phyloP scores from a whole-genome alignment of 2,888 invertebrate species.

The Mayetiola destructor region DNA sequence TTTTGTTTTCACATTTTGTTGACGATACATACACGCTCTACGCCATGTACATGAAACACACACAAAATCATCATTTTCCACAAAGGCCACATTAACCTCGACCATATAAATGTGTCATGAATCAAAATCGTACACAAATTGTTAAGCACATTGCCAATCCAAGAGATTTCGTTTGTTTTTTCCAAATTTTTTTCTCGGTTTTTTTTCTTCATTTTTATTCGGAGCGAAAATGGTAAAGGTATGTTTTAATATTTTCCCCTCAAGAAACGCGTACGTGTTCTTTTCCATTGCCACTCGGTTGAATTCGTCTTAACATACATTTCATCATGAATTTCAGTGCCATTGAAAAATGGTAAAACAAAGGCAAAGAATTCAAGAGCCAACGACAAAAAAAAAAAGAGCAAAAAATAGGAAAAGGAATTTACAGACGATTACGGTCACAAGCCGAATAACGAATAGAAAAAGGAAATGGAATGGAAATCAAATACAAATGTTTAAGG shows the following conservation, averaged over 20 bases:
- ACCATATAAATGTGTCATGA: slow-evolving; percentile 10
- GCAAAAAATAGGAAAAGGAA: not conserved
- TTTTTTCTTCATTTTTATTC: no score
- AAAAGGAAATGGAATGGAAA: not conserved
- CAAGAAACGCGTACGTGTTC: not conserved
- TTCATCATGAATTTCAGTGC: no score
- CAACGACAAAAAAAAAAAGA: not conserved
- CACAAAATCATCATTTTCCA: no score
- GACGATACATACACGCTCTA: not conserved
- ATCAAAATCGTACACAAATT: slow-evolving; percentile 6
- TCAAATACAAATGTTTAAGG: slow-evolving; percentile 5
- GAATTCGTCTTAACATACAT: not conserved
- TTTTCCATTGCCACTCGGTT: not conserved
- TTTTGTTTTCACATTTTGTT: not conserved
- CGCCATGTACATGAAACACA: not conserved
- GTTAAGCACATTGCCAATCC: not conserved
- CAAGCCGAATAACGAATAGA: not conserved
- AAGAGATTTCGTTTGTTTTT: no score
- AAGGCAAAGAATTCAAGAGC: not conserved
- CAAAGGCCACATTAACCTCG: slow-evolving; percentile 1
- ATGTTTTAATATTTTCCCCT: not conserved
- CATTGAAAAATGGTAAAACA: not conserved
- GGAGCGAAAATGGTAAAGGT: not conserved
- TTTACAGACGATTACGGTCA: no score
- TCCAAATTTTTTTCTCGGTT: no score